A percentile compares a stretch with the other conserved stretches of the same genome.
phyloP scores from a whole-genome alignment of 2,888 invertebrate species.

The Apotomis turbidana region DNA sequence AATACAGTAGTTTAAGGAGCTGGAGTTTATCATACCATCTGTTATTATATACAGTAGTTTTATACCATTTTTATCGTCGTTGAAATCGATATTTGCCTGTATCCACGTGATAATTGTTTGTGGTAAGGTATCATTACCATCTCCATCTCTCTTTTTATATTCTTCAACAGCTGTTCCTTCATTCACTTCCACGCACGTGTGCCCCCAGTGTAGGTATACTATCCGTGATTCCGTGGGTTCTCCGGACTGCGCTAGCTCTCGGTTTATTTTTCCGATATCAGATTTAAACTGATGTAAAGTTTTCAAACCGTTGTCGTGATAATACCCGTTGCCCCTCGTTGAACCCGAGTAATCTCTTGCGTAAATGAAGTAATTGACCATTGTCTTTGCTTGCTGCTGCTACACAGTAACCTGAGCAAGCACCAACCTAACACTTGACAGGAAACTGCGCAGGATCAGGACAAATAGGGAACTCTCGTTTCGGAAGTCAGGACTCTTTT shows the following conservation, averaged over 20 bases:
- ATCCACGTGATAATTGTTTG: slow-evolving; percentile 45
- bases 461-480: too few species aligned
- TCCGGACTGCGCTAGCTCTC: slow-evolving; percentile 39
- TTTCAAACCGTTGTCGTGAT: slow-evolving; percentile 49
- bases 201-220: slow-evolving; percentile 54
- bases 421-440: too few species aligned
- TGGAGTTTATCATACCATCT: slow-evolving; percentile 47
- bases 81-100: slow-evolving; percentile 37
- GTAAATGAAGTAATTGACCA: slow-evolving; percentile 33
- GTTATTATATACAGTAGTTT: slow-evolving; percentile 54
- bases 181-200: slow-evolving; percentile 48
- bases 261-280: slow-evolving; percentile 47
- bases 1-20: slow-evolving; percentile 43
- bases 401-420: too few species aligned
- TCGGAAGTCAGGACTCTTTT: too few species aligned
- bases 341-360: slow-evolving; percentile 42
- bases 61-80: slow-evolving; percentile 45
- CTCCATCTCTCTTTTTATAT: slow-evolving; percentile 24
- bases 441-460: too few species aligned
- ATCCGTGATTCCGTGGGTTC: slow-evolving; percentile 46
- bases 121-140: slow-evolving; percentile 42
- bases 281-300: slow-evolving; percentile 49
- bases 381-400: neutral
- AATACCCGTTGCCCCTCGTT: slow-evolving; percentile 43
- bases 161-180: slow-evolving; percentile 44